Base-by-base conservation (phyloP, 2,888 invertebrate genomes). In the Sesia apiformis region DNA sequence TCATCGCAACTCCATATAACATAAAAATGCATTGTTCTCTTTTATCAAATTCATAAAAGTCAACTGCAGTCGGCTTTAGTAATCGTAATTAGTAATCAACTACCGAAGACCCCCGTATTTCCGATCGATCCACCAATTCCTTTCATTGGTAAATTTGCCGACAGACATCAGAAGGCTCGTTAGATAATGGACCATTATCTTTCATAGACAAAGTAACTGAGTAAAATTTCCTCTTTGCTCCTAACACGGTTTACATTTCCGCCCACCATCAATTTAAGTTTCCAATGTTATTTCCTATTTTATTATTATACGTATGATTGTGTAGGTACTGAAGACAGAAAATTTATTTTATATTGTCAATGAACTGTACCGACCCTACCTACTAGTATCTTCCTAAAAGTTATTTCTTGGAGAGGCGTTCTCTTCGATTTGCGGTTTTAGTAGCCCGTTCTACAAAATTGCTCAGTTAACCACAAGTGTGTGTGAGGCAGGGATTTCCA, bases 391-490 rank as follows among this genome's bases (percentile, higher is more conserved):
- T n/a, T 55, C 55, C 54, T 55, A 38, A 40, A 54, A 40, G 23
- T 52, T 38, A 54, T 54, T 56, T 49, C 49, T 51, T 49, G 38
- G 40, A 51, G 55, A 55, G 51, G 60, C 63, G 60, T 65, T 63
- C 64, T 46, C 8, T 5, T 50, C 6, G 7, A 40, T 53, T 53
- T 42, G 23, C 42, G 38, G 52, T 42, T 42, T 7, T 3, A 38
- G 50, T 39, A 50, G 50, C 40, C 63, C 64, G 67, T 63, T 70
- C 61, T 67, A 64, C 63, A 58, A 74, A 75, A 79, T 78, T 72
- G 76, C 69, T 76, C 70, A 72, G 74, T 74, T 77, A 77, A 78
- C 78, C 80, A 71, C 78, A 78, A 76, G 65, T 69, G 69, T 60
- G 61, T 65, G 65, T 69, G 66, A 66, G 68, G 66, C 65, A 65